Conservation (phyloP, 2,888 invertebrate genomes). For the Agonopterix subpropinquella region DNA sequence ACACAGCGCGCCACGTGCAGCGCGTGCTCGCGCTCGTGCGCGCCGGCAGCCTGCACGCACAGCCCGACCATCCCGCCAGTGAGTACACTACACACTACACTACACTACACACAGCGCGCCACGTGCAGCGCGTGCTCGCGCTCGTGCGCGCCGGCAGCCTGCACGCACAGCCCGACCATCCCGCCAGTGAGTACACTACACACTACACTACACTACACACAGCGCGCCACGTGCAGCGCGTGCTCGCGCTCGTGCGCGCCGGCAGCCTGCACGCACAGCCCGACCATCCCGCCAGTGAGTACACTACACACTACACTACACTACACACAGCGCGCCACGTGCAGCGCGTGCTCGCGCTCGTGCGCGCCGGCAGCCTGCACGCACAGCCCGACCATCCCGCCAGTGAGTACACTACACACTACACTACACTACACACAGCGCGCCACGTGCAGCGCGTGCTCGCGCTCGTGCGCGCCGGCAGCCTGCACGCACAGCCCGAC, state of each 20-base stretch:
- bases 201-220: too few species aligned
- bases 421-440: too few species aligned
- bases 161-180: conserved; percentile 58
- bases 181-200: conserved; percentile 17
- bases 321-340: conserved; percentile 81
- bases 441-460: conserved; percentile 69
- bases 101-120: too few species aligned
- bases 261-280: conserved; percentile 74
- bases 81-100: too few species aligned
- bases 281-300: conserved; percentile 16
- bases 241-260: conserved; percentile 76
- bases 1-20: conserved; percentile 80
- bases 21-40: conserved; percentile 67
- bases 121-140: conserved; percentile 57
- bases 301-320: too few species aligned
- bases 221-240: conserved; percentile 77
- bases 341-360: conserved; percentile 71
- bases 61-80: conserved; percentile 20
- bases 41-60: conserved; percentile 78
- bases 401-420: conserved; percentile 16
- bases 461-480: conserved; percentile 76
- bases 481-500: conserved; percentile 71
- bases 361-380: conserved; percentile 78
- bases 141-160: conserved; percentile 78
- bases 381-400: conserved; percentile 33